Base-by-base conservation (phyloP, 2,113 vertebrate genomes). In the Dipodomys ordii region DNA sequence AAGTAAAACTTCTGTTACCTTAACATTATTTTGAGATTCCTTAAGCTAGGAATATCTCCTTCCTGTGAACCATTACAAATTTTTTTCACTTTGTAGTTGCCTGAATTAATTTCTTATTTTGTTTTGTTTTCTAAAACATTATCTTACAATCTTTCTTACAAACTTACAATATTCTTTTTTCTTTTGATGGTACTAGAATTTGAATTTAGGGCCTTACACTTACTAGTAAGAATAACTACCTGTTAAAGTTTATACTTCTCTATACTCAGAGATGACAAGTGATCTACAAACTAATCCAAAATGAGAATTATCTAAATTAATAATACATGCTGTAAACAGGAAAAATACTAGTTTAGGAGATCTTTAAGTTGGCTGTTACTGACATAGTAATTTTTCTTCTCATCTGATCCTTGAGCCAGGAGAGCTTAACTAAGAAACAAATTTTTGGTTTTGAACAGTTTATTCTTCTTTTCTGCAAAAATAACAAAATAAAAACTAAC, bases 251-350 rank as follows among this genome's bases (percentile, higher is more conserved):
- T 23, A 77, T 78, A 60, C 9, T 19, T 10, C 68, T 73, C 78
- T 86, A 67, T 81, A 80, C 44, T 88, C 57, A 92, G 92, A 88
- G 1, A 57, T 94, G 67, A 90, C 30, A 71, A 87, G 18, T 0
- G 92, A 53, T 44, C 81, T 0, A 6, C 72, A 96, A 93, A 77
- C 25, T 81, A 28, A 4, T 88, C 4, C 3, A 95, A 90, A 0
- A 74, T 91, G 20, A 68, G 88, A 74, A 80, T 91, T 67, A 46
- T 81, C 15, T 67, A 86, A 81, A 35, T 88, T 74, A 95, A 85
- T 87, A 53, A 60, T 87, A 67, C 18, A 78, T 20, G 62, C 7
- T 65, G 3, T 10, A 88, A 30, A 1, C 88, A 92, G 32, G 83
- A 49, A 84, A 69, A 92, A 91, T 28, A 62, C 30, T 39, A 80